A percentile compares a stretch with the other conserved stretches of the same genome.
phyloP scores from a whole-genome alignment of 2,113 vertebrate genomes.

The Trichomycterus rosablanca region DNA sequence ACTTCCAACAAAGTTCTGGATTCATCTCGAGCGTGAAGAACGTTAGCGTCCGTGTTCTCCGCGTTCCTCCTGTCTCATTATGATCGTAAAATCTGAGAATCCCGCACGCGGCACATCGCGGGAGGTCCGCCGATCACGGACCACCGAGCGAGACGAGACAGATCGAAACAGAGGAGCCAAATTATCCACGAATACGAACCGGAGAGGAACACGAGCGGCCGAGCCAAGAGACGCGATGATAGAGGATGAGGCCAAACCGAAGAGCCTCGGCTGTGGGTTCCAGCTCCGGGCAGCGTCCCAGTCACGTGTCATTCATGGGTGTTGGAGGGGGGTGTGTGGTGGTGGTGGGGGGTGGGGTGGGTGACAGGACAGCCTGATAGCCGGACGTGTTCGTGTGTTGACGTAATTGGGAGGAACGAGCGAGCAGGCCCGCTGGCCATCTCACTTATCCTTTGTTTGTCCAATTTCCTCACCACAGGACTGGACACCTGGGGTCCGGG shows the following conservation, averaged over 20 bases:
- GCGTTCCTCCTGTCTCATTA: not conserved
- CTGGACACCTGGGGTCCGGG: slow-evolving; percentile 62
- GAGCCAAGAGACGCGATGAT: not conserved
- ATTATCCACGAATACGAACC: not conserved
- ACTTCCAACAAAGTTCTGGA: too few species aligned
- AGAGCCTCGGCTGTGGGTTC: not conserved
- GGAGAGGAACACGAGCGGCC: not conserved
- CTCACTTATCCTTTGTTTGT: slow-evolving; percentile 70
- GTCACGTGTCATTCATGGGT: slow-evolving; percentile 23
- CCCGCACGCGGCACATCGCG: not conserved
- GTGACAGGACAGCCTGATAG: not conserved
- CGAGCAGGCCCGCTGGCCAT: slow-evolving; percentile 52
- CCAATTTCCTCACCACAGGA: slow-evolving; percentile 65
- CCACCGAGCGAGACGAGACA: not conserved
- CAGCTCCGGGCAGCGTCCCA: not conserved
- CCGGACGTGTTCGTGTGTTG: slow-evolving; percentile 10
- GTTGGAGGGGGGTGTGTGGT: not conserved
- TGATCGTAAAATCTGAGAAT: not conserved
- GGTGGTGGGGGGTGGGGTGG: not conserved
- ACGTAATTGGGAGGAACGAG: slow-evolving; percentile 60
- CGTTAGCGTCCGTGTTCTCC: too few species aligned
- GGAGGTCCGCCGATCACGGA: not conserved
- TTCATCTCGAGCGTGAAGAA: too few species aligned
- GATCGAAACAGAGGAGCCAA: not conserved
- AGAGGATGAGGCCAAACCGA: too few species aligned